Conservation (phyloP, 1,140 invertebrate genomes). For the Ceratitis capitata region DNA sequence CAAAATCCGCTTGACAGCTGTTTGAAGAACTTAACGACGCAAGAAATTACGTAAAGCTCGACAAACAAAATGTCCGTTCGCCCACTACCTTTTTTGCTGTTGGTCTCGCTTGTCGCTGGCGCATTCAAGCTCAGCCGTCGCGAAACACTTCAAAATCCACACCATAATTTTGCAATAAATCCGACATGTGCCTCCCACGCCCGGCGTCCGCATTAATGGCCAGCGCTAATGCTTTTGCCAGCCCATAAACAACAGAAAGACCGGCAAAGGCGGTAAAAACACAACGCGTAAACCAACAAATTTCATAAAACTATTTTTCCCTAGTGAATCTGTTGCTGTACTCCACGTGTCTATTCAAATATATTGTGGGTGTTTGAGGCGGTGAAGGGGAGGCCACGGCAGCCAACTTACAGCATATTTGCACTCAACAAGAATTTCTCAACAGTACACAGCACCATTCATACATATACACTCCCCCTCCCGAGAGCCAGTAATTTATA, state of each 20-base stretch:
- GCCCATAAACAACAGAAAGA: not conserved
- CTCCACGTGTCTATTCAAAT: not conserved
- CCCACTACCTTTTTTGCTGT: too few species aligned
- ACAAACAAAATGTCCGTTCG: too few species aligned
- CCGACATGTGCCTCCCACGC: not conserved
- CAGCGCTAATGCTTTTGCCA: not conserved
- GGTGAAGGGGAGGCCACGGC: too few species aligned
- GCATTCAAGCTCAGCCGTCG: not conserved
- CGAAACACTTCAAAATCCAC: not conserved
- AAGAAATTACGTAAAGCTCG: too few species aligned
- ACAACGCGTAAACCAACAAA: not conserved
- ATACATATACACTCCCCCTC: too few species aligned
- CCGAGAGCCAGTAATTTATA: not conserved
- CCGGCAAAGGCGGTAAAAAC: too few species aligned
- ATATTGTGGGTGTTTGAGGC: not conserved
- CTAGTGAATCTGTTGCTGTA: not conserved
- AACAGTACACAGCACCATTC: not conserved
- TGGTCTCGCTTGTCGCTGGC: too few species aligned
- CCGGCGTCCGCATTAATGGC: not conserved
- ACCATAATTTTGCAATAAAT: not conserved
- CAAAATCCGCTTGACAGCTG: too few species aligned
- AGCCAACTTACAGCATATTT: not conserved
- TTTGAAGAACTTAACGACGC: too few species aligned
- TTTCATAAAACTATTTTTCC: not conserved
- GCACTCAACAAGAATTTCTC: not conserved